Conservation (phyloP, 64 coral and sea anemone genomes). For the Orbicella faveolata region DNA sequence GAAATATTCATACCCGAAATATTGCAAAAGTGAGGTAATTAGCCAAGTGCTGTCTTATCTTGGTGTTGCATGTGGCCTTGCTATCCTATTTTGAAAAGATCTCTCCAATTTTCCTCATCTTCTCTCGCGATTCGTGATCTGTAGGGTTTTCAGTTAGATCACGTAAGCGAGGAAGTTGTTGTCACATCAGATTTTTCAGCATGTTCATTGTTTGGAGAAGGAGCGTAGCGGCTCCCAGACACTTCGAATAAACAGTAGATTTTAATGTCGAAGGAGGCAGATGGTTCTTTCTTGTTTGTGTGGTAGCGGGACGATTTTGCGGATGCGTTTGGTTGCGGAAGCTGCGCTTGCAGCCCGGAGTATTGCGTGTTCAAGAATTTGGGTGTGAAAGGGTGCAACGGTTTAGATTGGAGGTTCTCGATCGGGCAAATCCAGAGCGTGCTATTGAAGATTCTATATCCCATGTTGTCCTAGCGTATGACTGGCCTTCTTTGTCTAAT, state of each 20-base stretch:
- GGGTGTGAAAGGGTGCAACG: slow-evolving; percentile 28
- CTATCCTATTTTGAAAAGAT: slow-evolving; percentile 32
- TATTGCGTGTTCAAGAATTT: slow-evolving; percentile 6
- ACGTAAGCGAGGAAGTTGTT: slow-evolving; percentile 63
- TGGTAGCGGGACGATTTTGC: slow-evolving; percentile 1
- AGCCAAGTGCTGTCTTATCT: slow-evolving; percentile 32
- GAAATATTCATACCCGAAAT: slow-evolving; percentile 94
- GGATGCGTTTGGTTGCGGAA: slow-evolving; percentile 24
- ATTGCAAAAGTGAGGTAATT: slow-evolving; percentile 96
- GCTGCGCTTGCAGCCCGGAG: neutral
- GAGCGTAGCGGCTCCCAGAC: slow-evolving; percentile 37
- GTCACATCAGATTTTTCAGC: slow-evolving; percentile 44
- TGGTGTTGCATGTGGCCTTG: slow-evolving; percentile 6
- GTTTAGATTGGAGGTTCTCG: neutral
- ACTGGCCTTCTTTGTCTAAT: neutral
- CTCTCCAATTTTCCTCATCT: neutral
- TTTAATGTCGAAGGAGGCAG: slow-evolving; percentile 50
- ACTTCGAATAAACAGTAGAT: slow-evolving; percentile 51
- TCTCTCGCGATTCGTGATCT: slow-evolving; percentile 10
- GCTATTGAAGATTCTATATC: neutral
- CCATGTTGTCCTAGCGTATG: neutral
- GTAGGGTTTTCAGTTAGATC: slow-evolving; percentile 6
- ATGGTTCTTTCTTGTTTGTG: slow-evolving; percentile 35
- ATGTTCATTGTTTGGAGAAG: slow-evolving; percentile 52
- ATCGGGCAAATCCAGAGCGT: neutral